Evolutionary conservation across 2,888 invertebrate species (phyloP).

Genomic region (Eilema depressum): DNA sequence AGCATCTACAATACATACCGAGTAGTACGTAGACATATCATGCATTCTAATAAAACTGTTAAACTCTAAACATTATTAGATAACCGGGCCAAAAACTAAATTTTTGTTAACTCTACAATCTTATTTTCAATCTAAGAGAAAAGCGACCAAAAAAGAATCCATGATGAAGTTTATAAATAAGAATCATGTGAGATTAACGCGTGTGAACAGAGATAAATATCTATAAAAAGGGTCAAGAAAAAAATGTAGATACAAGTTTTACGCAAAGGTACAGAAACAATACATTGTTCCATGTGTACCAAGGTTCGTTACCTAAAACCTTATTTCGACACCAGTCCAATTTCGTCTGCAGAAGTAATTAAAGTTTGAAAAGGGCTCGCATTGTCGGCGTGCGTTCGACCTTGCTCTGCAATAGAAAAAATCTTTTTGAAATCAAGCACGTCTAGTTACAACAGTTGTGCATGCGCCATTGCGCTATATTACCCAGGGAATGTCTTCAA

Average conservation of each 20-base stretch:
- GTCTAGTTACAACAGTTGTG: conserved; percentile 45
- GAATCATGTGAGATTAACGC: neutral
- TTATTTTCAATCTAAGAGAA: no score
- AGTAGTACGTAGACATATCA: no score
- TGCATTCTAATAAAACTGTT: no score
- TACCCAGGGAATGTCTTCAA: conserved; percentile 43
- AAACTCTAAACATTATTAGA: no score
- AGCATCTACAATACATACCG: no score
- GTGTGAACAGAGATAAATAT: neutral
- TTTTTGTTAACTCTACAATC: no score
- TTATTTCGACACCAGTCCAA: conserved; percentile 15
- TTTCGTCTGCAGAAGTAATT: conserved; percentile 14
- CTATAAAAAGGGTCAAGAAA: neutral
- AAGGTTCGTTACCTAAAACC: neutral
- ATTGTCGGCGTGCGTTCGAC: conserved; percentile 23
- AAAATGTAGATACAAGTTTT: neutral
- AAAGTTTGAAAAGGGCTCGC: conserved; percentile 23
- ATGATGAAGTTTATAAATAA: no score
- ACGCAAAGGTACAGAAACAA: neutral
- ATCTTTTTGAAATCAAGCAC: conserved; percentile 48
- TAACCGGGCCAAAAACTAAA: no score
- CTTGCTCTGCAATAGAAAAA: conserved; percentile 49
- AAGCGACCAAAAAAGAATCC: no score
- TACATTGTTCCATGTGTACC: neutral
- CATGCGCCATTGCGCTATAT: conserved; percentile 31